Evolutionary conservation across 2,797 vertebrate genomes (phyloP).

Genomic region (Pangasius sanitwongsei): DNA sequence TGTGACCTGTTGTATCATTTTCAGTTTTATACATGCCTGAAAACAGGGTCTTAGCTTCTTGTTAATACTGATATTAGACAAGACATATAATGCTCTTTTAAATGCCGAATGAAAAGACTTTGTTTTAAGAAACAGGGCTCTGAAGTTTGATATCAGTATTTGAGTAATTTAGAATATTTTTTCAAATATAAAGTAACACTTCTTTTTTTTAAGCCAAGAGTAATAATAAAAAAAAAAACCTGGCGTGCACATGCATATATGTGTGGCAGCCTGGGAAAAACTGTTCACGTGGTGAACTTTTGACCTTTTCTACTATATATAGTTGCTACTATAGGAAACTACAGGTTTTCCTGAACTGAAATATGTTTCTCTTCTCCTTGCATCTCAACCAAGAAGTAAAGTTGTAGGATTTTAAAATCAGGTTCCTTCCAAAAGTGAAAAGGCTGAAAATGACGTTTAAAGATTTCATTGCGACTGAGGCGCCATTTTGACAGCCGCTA

Average conservation of each 20-base stretch:
- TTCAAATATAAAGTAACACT: not conserved
- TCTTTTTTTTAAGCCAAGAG: not conserved
- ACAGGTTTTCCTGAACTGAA: not conserved
- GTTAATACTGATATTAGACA: not conserved
- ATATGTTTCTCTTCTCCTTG: not conserved
- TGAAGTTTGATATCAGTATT: not conserved
- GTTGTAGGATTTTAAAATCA: not conserved
- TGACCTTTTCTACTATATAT: not conserved
- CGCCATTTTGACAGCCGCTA: not conserved
- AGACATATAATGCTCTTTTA: not conserved
- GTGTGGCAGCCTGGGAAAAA: not conserved
- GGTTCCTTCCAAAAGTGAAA: not conserved
- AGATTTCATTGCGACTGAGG: not conserved
- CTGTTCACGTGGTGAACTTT: not conserved
- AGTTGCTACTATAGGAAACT: not conserved
- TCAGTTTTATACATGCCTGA: constrained; percentile 35
- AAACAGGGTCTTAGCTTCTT: constrained; percentile 8
- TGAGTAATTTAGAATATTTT: not conserved
- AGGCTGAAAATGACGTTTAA: not conserved
- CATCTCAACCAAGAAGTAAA: not conserved
- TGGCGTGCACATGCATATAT: not conserved
- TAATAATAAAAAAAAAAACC: not conserved
- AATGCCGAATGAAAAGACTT: not conserved
- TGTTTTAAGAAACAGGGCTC: not conserved
- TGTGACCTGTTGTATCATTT: not conserved